Evolutionary conservation across 2,888 invertebrate species (phyloP).

Genomic region (Kuschelorhynchus macadamiae): DNA sequence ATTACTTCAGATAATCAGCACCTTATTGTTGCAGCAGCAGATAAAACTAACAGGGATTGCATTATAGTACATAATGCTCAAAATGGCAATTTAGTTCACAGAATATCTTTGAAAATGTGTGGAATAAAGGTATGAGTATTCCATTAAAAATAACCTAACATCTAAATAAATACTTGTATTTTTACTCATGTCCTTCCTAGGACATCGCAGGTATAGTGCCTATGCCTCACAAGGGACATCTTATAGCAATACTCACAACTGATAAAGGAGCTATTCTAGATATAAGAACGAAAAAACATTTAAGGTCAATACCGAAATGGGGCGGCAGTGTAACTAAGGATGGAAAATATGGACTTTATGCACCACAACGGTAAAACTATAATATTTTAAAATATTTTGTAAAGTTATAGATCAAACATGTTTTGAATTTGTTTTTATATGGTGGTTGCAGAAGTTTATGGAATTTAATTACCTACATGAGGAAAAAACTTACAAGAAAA

Average conservation of each 20-base stretch:
- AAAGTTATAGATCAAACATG: too few species aligned
- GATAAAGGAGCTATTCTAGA: slow-evolving; percentile 94
- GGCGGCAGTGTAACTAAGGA: slow-evolving; percentile 90
- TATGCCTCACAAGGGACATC: slow-evolving; percentile 86
- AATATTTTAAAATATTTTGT: too few species aligned
- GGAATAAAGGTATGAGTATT: slow-evolving; percentile 75
- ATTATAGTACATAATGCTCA: slow-evolving; percentile 87
- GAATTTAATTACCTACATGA: too few species aligned
- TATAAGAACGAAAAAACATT: slow-evolving; percentile 87
- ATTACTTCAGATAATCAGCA: slow-evolving; percentile 87
- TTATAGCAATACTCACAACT: slow-evolving; percentile 89
- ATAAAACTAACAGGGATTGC: slow-evolving; percentile 84
- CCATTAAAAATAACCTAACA: not conserved
- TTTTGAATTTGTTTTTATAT: too few species aligned
- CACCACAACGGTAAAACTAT: slow-evolving; percentile 78
- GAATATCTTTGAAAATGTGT: slow-evolving; percentile 70
- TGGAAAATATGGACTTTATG: slow-evolving; percentile 92
- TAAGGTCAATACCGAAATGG: slow-evolving; percentile 93
- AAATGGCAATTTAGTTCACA: slow-evolving; percentile 77
- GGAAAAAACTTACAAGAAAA: too few species aligned
- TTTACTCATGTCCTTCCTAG: too few species aligned
- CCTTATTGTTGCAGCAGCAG: slow-evolving; percentile 85
- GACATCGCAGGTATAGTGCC: slow-evolving; percentile 84
- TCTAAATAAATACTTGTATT: slow-evolving; percentile 4
- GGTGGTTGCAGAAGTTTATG: too few species aligned